Percentiles rank a stretch among this genome's conserved stretches.
phyloP scores from a whole-genome alignment of 2,113 vertebrate genomes.

The Sapayoa aenigma region DNA sequence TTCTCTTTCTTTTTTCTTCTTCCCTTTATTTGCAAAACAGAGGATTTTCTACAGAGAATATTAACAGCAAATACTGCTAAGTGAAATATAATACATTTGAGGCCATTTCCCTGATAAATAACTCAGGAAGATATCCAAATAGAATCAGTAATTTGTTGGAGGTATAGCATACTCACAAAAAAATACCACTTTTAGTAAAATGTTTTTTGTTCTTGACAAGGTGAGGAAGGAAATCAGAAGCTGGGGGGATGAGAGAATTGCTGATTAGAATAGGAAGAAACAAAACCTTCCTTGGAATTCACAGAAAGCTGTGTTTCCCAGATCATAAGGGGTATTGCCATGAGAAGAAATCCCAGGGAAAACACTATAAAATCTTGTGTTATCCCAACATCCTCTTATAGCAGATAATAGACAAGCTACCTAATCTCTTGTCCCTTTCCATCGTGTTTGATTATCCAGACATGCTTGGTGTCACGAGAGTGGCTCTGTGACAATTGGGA shows the following conservation, averaged over 20 bases:
- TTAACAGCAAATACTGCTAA: not conserved
- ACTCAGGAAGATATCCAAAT: not conserved
- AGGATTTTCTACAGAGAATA: not conserved
- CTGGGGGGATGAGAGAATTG: not conserved
- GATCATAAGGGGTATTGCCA: not conserved
- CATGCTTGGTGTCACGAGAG: not conserved
- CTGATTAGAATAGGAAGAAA: not conserved
- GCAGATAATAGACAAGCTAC: not conserved
- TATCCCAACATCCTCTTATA: not conserved
- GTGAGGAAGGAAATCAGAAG: not conserved
- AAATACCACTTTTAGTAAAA: not conserved
- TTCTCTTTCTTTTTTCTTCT: not conserved
- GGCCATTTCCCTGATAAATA: not conserved
- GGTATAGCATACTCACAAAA: not conserved
- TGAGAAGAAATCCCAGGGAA: not conserved
- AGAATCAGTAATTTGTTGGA: not conserved
- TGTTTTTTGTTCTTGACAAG: not conserved
- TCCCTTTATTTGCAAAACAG: not conserved
- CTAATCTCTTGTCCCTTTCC: not conserved
- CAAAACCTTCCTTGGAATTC: not conserved
- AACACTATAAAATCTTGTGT: not conserved
- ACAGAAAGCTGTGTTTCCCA: not conserved
- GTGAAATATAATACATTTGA: not conserved
- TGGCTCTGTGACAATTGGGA: not conserved
- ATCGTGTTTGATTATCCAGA: not conserved